Percentiles rank a stretch among this genome's conserved stretches.
Evolutionary conservation across 2,888 invertebrate genomes (phyloP).

Genomic region (Ichneumoninae sp.): DNA sequence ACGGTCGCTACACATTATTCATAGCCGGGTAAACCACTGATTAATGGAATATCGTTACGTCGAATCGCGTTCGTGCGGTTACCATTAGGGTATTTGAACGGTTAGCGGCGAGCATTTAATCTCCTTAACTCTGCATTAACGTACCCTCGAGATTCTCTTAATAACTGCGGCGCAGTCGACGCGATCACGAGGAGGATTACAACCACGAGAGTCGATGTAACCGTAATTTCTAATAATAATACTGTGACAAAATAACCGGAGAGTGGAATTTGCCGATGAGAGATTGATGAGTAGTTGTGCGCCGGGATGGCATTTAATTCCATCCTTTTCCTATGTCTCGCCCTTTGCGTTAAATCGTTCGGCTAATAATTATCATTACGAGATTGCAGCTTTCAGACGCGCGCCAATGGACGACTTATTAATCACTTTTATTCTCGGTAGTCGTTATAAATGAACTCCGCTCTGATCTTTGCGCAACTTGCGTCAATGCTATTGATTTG

Average conservation of each 20-base stretch:
- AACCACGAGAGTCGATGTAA: constrained; percentile 9
- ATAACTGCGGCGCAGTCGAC: constrained; percentile 20
- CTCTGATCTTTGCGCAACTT: background rate
- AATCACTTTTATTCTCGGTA: background rate
- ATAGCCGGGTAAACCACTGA: constrained; percentile 15
- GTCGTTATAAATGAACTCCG: background rate
- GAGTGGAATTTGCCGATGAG: constrained; percentile 15
- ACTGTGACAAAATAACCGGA: constrained; percentile 49
- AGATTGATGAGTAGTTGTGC: constrained; percentile 48
- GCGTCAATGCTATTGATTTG: background rate
- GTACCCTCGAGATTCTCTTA: constrained; percentile 1
- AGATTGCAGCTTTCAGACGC: background rate
- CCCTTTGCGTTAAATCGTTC: background rate
- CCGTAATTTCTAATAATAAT: constrained; percentile 44
- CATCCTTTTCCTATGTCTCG: background rate
- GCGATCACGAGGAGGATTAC: constrained; percentile 22
- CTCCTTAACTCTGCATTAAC: constrained; percentile 10
- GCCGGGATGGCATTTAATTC: constrained; percentile 22
- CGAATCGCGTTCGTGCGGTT: background rate
- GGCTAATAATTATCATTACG: constrained; percentile 33
- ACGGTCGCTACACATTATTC: background rate
- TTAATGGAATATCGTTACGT: constrained; percentile 16
- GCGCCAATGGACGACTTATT: background rate
- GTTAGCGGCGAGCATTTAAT: constrained; percentile 40
- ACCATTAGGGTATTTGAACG: constrained; percentile 13